Conservation (phyloP, 2,888 invertebrate species). For the Tridacna gigas region DNA sequence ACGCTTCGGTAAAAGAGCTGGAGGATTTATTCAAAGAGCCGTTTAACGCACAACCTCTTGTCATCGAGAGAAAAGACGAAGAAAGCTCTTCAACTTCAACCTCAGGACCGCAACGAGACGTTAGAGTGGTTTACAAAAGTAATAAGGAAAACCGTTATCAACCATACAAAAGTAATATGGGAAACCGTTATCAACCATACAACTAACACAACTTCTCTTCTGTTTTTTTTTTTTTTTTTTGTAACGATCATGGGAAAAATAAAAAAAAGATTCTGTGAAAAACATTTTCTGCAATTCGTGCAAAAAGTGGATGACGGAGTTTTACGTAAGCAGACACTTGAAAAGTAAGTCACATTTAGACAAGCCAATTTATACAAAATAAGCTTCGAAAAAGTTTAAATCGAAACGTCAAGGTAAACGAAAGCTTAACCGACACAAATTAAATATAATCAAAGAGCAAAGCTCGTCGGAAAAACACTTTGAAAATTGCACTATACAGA, state of each 20-base stretch:
- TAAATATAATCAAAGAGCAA: not conserved
- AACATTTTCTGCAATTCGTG: slow-evolving; percentile 42
- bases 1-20: not conserved
- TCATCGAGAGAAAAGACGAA: not conserved
- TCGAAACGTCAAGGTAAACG: not conserved
- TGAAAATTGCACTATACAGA: slow-evolving; percentile 1
- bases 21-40: not conserved
- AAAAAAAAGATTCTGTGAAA: slow-evolving; percentile 32
- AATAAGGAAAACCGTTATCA: not conserved
- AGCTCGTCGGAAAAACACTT: slow-evolving; percentile 2
- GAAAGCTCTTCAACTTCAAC: not conserved
- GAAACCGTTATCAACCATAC: not conserved
- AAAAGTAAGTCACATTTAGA: slow-evolving; percentile 31
- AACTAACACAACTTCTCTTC: not conserved
- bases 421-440: not conserved
- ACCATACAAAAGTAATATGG: not conserved
- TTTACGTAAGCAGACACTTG: slow-evolving; percentile 41
- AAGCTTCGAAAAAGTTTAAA: not conserved
- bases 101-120: not conserved
- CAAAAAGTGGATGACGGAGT: slow-evolving; percentile 53
- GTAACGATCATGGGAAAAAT: not conserved
- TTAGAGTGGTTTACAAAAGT: not conserved
- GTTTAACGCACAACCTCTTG: not conserved
- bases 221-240: not conserved
- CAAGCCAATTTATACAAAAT: slow-evolving; percentile 1